Percentiles rank a stretch among this genome's conserved stretches.
Evolutionary conservation across 2,797 vertebrate genomes (phyloP).

Genomic region (Gymnocypris eckloni): DNA sequence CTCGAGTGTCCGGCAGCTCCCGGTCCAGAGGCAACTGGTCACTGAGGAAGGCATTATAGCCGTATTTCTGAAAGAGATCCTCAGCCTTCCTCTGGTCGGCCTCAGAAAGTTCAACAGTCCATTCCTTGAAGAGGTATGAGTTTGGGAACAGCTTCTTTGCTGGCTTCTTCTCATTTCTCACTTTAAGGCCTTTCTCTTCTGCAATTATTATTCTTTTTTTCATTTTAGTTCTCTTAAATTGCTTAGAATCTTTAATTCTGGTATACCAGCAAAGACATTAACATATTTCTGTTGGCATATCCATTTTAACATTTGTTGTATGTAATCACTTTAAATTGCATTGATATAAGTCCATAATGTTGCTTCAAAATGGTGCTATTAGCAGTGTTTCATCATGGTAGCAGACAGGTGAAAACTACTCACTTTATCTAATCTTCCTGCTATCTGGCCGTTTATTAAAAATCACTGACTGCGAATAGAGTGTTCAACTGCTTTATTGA

Average conservation of each 20-base stretch:
- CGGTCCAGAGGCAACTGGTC: conserved; percentile 88
- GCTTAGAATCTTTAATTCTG: too few relatives aligned
- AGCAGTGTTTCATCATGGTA: too few relatives aligned
- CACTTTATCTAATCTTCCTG: too few relatives aligned
- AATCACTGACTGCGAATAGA: too few relatives aligned
- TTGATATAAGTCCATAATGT: too few relatives aligned
- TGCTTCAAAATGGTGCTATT: too few relatives aligned
- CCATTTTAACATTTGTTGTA: too few relatives aligned
- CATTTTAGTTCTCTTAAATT: too few relatives aligned
- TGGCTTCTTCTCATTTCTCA: conserved; percentile 69
- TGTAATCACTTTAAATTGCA: too few relatives aligned
- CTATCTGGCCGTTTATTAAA: too few relatives aligned
- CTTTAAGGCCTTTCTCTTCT: conserved; percentile 53
- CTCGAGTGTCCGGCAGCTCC: conserved; percentile 82
- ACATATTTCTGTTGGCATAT: not conserved
- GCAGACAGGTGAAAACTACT: too few relatives aligned
- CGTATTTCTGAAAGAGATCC: conserved; percentile 85
- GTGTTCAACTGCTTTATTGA: too few relatives aligned
- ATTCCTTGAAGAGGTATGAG: conserved; percentile 84
- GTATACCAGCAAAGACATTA: not conserved
- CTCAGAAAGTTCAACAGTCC: conserved; percentile 87
- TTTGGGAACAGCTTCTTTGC: conserved; percentile 81
- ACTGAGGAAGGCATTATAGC: conserved; percentile 94
- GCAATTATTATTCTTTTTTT: not conserved
- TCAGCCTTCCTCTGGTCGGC: conserved; percentile 84